These are phyloP conservation scores for Drosophila greeni DNA, from an alignment of 2,888 invertebrate genomes.

Conservation along the genomic window DNA sequence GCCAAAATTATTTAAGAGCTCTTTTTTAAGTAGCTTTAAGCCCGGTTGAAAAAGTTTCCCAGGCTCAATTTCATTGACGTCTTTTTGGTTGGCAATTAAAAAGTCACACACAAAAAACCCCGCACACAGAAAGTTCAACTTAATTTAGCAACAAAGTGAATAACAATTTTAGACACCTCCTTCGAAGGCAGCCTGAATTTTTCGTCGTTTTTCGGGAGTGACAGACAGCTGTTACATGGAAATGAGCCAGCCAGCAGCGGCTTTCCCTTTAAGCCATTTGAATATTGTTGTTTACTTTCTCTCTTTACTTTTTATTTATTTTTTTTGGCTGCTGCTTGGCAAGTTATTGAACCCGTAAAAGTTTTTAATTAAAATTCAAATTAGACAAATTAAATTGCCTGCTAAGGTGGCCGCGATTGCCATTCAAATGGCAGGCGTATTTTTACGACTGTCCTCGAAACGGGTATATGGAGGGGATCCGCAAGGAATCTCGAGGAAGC, in stretches of 20 bases:
- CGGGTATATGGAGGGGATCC: conserved; percentile 3
- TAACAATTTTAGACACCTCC: conserved; percentile 42
- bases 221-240: conserved; percentile 65
- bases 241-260: conserved; percentile 37
- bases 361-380: conserved; percentile 72
- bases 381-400: conserved; percentile 61
- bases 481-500: background rate
- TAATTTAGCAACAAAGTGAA: conserved; percentile 55
- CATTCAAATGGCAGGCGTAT: conserved; percentile 26
- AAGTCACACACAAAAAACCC: conserved; percentile 34
- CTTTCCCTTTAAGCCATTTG: conserved; percentile 36
- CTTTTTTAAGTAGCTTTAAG: conserved; percentile 21
- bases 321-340: conserved; percentile 22
- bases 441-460: conserved; percentile 25
- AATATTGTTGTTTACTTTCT: conserved; percentile 18
- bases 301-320: background rate
- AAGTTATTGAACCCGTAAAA: conserved; percentile 70
- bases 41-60: conserved; percentile 16
- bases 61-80: conserved; percentile 2
- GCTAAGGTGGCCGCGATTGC: conserved; percentile 29
- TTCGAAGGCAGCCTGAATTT: background rate
- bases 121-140: conserved; percentile 33
- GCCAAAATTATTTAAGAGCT: conserved; percentile 18
- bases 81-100: conserved; percentile 37
- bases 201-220: conserved; percentile 8